Conservation (phyloP, 2,113 vertebrate genomes). For the Campylomormyrus tamandua region DNA sequence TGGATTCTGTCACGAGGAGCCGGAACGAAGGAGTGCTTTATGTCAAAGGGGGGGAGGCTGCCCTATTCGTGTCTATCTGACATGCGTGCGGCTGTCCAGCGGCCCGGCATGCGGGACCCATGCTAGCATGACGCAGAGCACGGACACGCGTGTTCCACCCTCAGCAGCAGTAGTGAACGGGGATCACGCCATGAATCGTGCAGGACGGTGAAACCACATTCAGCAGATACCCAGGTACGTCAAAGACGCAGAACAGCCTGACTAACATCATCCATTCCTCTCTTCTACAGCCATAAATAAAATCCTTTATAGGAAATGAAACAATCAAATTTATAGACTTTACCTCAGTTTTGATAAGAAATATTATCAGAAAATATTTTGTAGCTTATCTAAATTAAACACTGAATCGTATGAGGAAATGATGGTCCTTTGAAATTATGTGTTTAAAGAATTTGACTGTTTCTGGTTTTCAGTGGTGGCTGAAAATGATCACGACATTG, state of each 20-base stretch:
- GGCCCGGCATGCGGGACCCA: background rate
- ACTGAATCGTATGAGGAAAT: background rate
- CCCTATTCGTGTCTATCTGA: background rate
- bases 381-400: background rate
- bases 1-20: background rate
- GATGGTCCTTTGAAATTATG: background rate
- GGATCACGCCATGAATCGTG: background rate
- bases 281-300: background rate
- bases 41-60: background rate
- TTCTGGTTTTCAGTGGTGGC: slow-evolving; percentile 13
- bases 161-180: background rate
- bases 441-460: background rate
- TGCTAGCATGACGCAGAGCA: background rate
- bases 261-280: background rate
- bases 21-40: background rate
- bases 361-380: background rate
- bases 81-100: background rate
- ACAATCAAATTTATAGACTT: background rate
- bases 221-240: background rate
- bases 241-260: background rate
- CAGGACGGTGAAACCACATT: background rate
- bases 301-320: background rate
- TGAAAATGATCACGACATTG: slow-evolving; percentile 24
- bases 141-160: background rate
- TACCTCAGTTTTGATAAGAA: background rate